Percentiles rank a stretch among this genome's conserved stretches.
Conservation (phyloP, 2,113 vertebrate genomes). For the Macrotis lagotis region DNA sequence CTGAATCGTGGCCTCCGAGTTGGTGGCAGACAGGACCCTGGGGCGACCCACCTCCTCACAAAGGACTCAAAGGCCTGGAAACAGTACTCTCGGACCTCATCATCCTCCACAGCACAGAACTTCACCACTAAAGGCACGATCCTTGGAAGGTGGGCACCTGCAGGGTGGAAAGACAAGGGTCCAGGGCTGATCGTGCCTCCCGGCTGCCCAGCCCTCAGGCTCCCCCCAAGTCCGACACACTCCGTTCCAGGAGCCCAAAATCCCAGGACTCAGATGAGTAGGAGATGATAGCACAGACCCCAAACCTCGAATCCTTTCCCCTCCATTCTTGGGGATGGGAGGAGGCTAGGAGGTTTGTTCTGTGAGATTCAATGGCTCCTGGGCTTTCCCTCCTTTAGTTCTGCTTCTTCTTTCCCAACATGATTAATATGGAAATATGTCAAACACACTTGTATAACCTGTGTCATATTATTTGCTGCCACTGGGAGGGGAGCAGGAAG, state of each 20-base stretch:
- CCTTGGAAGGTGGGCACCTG: slow-evolving; percentile 93
- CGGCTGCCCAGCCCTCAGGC: not conserved
- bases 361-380: not conserved
- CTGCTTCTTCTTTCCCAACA: no score
- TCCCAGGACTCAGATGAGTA: not conserved
- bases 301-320: not conserved
- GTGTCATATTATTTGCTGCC: no score
- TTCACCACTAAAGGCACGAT: slow-evolving; percentile 92
- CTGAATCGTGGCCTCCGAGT: not conserved
- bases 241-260: not conserved
- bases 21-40: accelerated
- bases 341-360: not conserved
- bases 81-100: slow-evolving; percentile 94
- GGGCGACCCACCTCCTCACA: slow-evolving; percentile 86
- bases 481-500: no score
- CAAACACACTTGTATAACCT: no score
- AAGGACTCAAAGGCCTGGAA: slow-evolving; percentile 96
- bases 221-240: not conserved
- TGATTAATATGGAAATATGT: no score
- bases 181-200: not conserved
- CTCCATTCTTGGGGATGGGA: not conserved
- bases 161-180: slow-evolving; percentile 41
- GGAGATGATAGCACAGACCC: not conserved
- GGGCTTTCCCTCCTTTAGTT: no score
- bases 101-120: slow-evolving; percentile 92